phyloP scores from a whole-genome alignment of 37 sponge, comb jelly and placozoan genomes.

The Chondrilla cf. caribensis region DNA sequence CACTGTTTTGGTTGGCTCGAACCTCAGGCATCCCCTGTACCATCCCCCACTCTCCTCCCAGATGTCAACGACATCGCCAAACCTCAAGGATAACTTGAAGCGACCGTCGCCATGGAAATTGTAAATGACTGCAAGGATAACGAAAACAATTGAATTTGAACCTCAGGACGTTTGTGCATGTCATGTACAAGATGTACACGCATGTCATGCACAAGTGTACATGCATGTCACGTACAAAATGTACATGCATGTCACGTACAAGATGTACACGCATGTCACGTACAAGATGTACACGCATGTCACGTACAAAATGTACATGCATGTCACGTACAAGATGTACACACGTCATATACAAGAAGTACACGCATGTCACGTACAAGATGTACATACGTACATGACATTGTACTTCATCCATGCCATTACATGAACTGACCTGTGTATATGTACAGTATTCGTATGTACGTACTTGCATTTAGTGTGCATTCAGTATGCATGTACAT shows the following conservation, averaged over 20 bases:
- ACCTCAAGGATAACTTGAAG: slow-evolving; percentile 39
- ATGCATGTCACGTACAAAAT: background rate
- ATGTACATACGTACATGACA: no score
- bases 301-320: background rate
- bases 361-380: no score
- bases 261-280: background rate
- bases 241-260: background rate
- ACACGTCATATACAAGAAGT: background rate
- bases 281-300: background rate
- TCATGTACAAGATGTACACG: background rate
- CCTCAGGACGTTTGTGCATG: background rate
- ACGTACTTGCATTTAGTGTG: background rate
- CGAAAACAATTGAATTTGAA: background rate
- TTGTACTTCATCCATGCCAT: no score
- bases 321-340: background rate
- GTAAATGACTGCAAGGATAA: slow-evolving; percentile 34
- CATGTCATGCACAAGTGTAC: background rate
- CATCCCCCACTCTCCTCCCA: slow-evolving; percentile 51
- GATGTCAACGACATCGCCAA: slow-evolving; percentile 73
- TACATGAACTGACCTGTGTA: no score
- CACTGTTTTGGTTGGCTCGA: slow-evolving; percentile 46
- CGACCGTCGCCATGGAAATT: slow-evolving; percentile 33
- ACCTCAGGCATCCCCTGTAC: slow-evolving; percentile 56
- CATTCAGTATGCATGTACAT: background rate
- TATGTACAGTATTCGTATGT: background rate